Evolutionary conservation across 2,797 vertebrate genomes (phyloP).

Genomic region (Acanthiza pusilla): DNA sequence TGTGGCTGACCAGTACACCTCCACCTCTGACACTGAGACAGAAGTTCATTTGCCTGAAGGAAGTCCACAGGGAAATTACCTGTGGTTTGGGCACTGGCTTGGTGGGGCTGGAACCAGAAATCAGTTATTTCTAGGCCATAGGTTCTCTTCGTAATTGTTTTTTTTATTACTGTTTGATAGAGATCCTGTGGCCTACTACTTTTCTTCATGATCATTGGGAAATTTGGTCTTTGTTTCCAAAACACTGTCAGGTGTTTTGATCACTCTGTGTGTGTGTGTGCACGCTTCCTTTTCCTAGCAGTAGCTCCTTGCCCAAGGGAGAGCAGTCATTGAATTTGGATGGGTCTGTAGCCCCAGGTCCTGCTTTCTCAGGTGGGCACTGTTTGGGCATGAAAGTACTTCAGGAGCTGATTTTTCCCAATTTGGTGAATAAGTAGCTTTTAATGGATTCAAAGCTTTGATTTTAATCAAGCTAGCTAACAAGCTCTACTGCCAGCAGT

Average conservation of each 20-base stretch:
- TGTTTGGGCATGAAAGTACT: not conserved
- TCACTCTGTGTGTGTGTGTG: not conserved
- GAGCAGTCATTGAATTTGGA: not conserved
- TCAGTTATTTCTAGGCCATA: not conserved
- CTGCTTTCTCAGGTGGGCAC: not conserved
- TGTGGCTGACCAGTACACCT: not conserved
- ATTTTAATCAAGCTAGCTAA: not conserved
- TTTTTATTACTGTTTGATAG: not conserved
- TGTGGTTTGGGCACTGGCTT: not conserved
- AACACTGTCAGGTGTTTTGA: not conserved
- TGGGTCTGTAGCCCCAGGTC: not conserved
- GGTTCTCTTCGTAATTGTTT: not conserved
- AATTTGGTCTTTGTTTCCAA: not conserved
- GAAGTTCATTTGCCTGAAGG: not conserved
- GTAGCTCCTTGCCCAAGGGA: not conserved
- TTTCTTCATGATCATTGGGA: not conserved
- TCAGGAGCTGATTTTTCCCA: not conserved
- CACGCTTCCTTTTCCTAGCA: not conserved
- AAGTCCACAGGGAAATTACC: not conserved
- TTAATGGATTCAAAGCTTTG: not conserved
- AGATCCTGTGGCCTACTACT: not conserved
- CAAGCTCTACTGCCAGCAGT: not conserved
- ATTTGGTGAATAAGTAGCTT: not conserved
- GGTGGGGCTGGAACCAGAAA: not conserved
- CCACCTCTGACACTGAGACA: not conserved